These are phyloP conservation scores for Danaus plexippus DNA, from an alignment of 1,140 invertebrate genomes.

Conservation along the genomic window DNA sequence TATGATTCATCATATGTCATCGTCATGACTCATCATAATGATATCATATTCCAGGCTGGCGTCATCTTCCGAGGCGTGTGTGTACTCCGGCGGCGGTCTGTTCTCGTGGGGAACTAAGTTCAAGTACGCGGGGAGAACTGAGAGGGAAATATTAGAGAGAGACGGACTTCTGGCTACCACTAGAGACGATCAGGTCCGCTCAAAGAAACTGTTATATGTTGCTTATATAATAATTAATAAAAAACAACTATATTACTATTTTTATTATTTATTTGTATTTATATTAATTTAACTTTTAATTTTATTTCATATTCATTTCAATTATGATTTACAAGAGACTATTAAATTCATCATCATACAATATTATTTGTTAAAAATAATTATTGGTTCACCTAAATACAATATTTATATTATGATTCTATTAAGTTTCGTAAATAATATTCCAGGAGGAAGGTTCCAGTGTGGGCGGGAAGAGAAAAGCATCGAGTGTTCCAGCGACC, in stretches of 20 bases:
- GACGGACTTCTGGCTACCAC: slow-evolving; percentile 58
- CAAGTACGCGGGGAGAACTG: slow-evolving; percentile 90
- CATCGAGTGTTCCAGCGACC: slow-evolving; percentile 87
- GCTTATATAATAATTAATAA: too few relatives aligned
- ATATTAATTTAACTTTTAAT: too few relatives aligned
- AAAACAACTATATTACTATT: too few relatives aligned
- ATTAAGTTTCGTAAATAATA: background rate
- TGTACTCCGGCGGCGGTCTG: slow-evolving; percentile 92
- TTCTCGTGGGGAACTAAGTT: slow-evolving; percentile 96
- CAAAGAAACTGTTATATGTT: too few relatives aligned
- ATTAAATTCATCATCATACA: too few relatives aligned
- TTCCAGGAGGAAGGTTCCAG: slow-evolving; percentile 50
- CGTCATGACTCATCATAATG: background rate
- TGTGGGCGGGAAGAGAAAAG: slow-evolving; percentile 79
- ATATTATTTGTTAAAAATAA: too few relatives aligned
- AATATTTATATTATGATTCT: too few relatives aligned
- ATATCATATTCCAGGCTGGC: slow-evolving; percentile 77
- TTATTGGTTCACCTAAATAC: too few relatives aligned
- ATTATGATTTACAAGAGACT: too few relatives aligned
- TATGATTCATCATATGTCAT: too few relatives aligned
- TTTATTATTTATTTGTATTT: too few relatives aligned
- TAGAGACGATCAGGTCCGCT: slow-evolving; percentile 38
- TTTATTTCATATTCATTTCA: too few relatives aligned
- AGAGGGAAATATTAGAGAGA: slow-evolving; percentile 83
- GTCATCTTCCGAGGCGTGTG: slow-evolving; percentile 87